These are phyloP conservation scores for Watsonalla cultraria DNA, from an alignment of 2,888 invertebrate species.

Conservation along the genomic window DNA sequence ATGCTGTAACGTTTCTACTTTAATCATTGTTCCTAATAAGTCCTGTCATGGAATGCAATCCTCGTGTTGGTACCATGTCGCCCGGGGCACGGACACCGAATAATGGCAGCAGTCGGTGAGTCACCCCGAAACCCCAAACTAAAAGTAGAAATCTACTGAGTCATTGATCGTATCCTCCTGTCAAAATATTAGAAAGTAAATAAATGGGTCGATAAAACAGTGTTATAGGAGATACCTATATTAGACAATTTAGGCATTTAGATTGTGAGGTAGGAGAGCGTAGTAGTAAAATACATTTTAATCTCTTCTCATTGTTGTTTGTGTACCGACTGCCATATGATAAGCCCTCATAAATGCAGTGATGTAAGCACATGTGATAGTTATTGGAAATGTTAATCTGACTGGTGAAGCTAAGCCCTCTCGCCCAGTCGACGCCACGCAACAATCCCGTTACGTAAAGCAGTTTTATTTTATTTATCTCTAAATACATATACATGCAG, in stretches of 20 bases:
- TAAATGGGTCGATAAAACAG: no score
- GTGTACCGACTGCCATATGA: neutral
- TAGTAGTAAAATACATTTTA: no score
- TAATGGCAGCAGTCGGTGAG: conserved; percentile 28
- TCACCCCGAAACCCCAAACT: conserved; percentile 30
- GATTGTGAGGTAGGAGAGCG: no score
- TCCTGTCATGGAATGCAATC: conserved; percentile 49
- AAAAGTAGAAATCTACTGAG: conserved; percentile 19
- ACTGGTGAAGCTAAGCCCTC: conserved; percentile 13
- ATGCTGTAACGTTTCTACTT: neutral
- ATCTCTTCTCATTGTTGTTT: neutral
- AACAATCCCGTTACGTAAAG: conserved; percentile 32
- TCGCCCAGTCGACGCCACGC: conserved; percentile 12
- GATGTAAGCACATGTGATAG: neutral
- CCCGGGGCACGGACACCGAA: conserved; percentile 43
- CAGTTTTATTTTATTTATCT: conserved; percentile 6
- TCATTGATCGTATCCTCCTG: conserved; percentile 8
- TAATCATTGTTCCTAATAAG: conserved; percentile 20
- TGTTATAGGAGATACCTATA: no score
- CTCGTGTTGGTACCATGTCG: conserved; percentile 48
- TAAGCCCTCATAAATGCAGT: neutral
- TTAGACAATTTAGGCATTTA: no score
- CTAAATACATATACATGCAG: conserved; percentile 1
- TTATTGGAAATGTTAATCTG: conserved; percentile 6
- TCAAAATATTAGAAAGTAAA: no score